Base-by-base conservation (phyloP, 1,140 invertebrate genomes). In the Apis cerana region DNA sequence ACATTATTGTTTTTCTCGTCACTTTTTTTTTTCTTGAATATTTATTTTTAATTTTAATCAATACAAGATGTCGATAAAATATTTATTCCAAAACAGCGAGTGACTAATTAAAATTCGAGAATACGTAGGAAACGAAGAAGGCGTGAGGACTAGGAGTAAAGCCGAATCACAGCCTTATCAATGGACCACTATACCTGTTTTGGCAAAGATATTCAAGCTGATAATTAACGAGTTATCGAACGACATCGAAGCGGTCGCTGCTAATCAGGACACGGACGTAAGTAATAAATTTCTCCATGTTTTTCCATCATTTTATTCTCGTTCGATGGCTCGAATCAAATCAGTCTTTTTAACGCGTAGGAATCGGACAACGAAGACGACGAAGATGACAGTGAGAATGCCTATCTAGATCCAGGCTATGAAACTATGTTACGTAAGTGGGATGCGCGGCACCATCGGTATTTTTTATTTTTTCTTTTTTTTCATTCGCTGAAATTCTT, bases 191-290 rank as follows among this genome's bases (percentile, higher is more conserved):
- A 94, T 95, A 82, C 93, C 94, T 19, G 92, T 95, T 21, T 91
- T 95, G 58, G 94, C 95, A 0, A 95, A 95, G 87, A 95, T 95
- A 58, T 95, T 95, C 70, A 95, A 95, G 89, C 90, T 95, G 43
- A 93, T 95, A 43, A 93, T 95, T 21, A 95, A 95, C 76, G 95
- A 95, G 85, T 85, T 95, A 56, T 92, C 92, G 56, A 91, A 93
- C 83, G 94, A 94, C 61, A 92, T 95, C 7, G 95, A 95, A 90
- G 86, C 90, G 19, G 56, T 80, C 50, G 77, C 84, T 21, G 90
- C 91, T 15, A 87, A 78, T 85, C 77, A 91, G 59, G 88, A 90
- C 10, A 70, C 75, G 19, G 90, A 92, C 15, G 91, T 93, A 82
- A 87, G 86, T 79, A 59, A 12, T 43, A 61, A 33, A 74, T 13